A percentile compares a stretch with the other conserved stretches of the same genome.
phyloP scores from a whole-genome alignment of 2,113 vertebrate species.

The Chloropsis cyanopogon region DNA sequence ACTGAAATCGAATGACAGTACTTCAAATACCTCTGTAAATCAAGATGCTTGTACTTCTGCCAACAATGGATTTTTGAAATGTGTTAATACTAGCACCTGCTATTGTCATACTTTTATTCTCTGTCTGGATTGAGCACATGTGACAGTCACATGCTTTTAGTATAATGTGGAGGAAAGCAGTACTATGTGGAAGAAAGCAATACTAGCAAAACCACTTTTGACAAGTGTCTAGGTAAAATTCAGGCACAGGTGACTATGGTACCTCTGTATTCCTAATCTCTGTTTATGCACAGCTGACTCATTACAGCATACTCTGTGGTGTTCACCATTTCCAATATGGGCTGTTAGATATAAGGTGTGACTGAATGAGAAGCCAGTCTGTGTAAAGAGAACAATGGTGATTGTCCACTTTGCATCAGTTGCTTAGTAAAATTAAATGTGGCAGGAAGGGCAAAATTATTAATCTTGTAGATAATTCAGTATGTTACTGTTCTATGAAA shows the following conservation, averaged over 20 bases:
- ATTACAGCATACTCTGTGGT: not conserved
- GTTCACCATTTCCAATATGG: not conserved
- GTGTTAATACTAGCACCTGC: not conserved
- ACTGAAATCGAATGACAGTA: not conserved
- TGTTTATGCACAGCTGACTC: not conserved
- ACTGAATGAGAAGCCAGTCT: not conserved
- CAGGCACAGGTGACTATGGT: not conserved
- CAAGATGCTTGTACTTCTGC: not conserved
- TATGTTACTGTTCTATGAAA: not conserved
- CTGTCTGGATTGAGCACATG: not conserved
- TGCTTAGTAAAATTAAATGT: not conserved
- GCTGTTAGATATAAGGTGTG: not conserved
- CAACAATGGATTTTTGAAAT: not conserved
- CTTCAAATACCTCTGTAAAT: constrained; percentile 19
- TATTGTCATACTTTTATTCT: not conserved
- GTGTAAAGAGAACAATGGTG: not conserved
- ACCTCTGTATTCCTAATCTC: not conserved
- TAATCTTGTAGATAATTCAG: not conserved
- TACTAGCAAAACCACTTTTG: not conserved
- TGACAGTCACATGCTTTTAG: not conserved
- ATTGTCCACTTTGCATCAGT: not conserved
- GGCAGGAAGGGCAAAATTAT: not conserved
- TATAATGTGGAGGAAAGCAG: not conserved
- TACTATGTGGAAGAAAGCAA: not conserved
- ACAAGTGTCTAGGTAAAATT: not conserved